phyloP scores from a whole-genome alignment of 2,113 vertebrate genomes.

The Siniperca knerii region DNA sequence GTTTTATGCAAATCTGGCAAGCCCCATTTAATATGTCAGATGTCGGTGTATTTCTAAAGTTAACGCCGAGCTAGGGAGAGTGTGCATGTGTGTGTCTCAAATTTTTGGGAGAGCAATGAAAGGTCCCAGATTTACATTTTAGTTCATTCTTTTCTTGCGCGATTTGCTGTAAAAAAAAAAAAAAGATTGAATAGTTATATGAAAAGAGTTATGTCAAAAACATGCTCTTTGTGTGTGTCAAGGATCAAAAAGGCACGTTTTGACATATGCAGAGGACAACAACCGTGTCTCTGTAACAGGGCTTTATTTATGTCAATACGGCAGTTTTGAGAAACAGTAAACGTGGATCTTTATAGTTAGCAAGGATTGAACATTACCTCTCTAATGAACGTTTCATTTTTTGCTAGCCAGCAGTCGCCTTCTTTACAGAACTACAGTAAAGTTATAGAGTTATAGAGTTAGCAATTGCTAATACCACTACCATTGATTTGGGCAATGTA shows the following conservation, averaged over 20 bases:
- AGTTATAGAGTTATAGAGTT: neutral
- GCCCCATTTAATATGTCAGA: slow-evolving; percentile 64
- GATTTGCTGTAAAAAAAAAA: neutral
- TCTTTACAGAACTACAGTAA: neutral
- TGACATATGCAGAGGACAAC: too few species aligned
- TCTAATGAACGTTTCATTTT: neutral
- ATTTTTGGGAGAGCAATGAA: neutral
- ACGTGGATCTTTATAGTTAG: neutral
- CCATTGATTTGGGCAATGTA: neutral
- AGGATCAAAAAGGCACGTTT: neutral
- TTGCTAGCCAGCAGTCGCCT: neutral
- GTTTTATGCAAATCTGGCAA: slow-evolving; percentile 73
- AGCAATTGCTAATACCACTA: neutral
- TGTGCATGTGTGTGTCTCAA: slow-evolving; percentile 1
- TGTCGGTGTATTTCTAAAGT: slow-evolving; percentile 36
- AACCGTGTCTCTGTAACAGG: neutral
- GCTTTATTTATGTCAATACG: neutral
- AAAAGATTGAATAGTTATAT: neutral
- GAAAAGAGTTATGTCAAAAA: neutral
- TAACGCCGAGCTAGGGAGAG: neutral
- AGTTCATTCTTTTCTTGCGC: neutral
- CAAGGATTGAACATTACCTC: neutral
- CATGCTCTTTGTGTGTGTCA: neutral
- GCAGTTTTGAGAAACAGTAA: neutral
- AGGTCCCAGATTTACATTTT: neutral